These are phyloP conservation scores for Parapristionchus giblindavisi DNA, from an alignment of 2,888 invertebrate genomes.

Conservation along the genomic window DNA sequence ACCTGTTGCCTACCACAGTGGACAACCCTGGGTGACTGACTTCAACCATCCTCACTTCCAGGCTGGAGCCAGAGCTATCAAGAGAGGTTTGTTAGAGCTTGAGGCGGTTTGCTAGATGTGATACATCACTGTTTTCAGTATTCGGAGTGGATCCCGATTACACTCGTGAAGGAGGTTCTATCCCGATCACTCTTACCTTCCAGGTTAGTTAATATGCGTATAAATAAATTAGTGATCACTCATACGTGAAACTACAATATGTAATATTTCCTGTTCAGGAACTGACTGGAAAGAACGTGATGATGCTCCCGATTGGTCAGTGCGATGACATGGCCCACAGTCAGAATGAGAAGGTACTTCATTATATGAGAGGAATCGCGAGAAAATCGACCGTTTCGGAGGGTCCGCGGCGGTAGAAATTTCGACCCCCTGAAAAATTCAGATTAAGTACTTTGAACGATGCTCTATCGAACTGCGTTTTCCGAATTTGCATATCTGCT, in stretches of 20 bases:
- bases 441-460: too few relatives aligned
- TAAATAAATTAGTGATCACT: not conserved
- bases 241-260: not conserved
- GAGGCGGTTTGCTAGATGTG: not conserved
- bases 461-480: too few relatives aligned
- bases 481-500: too few relatives aligned
- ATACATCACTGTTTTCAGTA: slow-evolving; percentile 73
- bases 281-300: slow-evolving; percentile 81
- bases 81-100: slow-evolving; percentile 68
- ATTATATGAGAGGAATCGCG: slow-evolving; percentile 72
- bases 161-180: slow-evolving; percentile 96
- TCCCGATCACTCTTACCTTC: slow-evolving; percentile 92
- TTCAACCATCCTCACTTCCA: slow-evolving; percentile 89
- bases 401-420: too few relatives aligned
- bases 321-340: slow-evolving; percentile 97
- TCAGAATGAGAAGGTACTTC: slow-evolving; percentile 93
- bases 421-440: too few relatives aligned
- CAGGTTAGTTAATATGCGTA: slow-evolving; percentile 34
- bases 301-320: slow-evolving; percentile 91
- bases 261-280: slow-evolving; percentile 60
- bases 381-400: too few relatives aligned
- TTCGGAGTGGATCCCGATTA: slow-evolving; percentile 90
- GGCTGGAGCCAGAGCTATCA: slow-evolving; percentile 79
- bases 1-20: slow-evolving; percentile 77
- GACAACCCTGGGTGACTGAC: slow-evolving; percentile 91